These are phyloP conservation scores for Anisognathus igniventris DNA, from an alignment of 2,797 vertebrate species.

Conservation along the genomic window DNA sequence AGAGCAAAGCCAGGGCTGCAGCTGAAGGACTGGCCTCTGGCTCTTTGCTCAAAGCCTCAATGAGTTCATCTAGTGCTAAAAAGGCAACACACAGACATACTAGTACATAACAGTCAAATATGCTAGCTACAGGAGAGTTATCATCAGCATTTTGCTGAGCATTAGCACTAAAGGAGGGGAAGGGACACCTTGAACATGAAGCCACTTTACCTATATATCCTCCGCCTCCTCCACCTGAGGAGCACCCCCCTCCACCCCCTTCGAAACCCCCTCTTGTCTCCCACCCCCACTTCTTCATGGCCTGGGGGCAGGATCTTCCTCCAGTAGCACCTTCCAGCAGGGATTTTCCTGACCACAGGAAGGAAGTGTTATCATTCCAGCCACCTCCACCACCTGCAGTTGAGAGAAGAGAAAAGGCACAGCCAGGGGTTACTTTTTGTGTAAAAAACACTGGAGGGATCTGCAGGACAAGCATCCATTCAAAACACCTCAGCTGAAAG, in stretches of 20 bases:
- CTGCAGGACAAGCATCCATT: not conserved
- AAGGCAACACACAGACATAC: conserved; percentile 58
- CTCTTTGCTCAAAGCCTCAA: not conserved
- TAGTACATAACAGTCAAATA: conserved; percentile 53
- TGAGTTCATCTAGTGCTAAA: conserved; percentile 10
- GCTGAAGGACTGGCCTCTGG: conserved; percentile 35
- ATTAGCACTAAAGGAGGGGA: conserved; percentile 70
- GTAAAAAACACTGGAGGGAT: not conserved
- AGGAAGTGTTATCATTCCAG: conserved; percentile 88
- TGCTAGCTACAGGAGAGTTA: conserved; percentile 41
- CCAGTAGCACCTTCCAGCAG: conserved; percentile 91
- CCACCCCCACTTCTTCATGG: conserved; percentile 90
- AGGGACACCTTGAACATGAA: conserved; percentile 80
- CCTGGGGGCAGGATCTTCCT: conserved; percentile 90
- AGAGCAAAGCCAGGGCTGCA: conserved; percentile 31
- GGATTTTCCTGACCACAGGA: conserved; percentile 89
- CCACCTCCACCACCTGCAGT: conserved; percentile 94
- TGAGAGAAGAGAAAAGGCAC: conserved; percentile 43
- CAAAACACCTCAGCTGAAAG: not conserved
- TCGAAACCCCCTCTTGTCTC: conserved; percentile 93
- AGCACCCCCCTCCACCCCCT: conserved; percentile 93
- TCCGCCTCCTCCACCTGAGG: conserved; percentile 94
- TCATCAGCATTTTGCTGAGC: conserved; percentile 45
- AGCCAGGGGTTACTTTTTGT: not conserved
- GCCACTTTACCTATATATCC: conserved; percentile 94